phyloP scores from a whole-genome alignment of 2,797 vertebrate species.

The Sphenodon punctatus region DNA sequence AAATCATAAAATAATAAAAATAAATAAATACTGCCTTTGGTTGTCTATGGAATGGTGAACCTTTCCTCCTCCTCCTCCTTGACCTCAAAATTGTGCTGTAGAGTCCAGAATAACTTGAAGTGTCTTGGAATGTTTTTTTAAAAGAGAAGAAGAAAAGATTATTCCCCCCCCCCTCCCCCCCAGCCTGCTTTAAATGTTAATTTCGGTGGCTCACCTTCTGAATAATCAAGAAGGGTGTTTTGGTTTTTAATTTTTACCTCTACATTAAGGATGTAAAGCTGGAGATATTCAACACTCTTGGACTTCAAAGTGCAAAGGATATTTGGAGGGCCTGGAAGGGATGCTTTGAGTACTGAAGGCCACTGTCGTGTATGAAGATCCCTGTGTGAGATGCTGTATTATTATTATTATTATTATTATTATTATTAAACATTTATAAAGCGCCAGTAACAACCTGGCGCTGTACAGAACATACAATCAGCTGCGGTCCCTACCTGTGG shows the following conservation, averaged over 20 bases:
- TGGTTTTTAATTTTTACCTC: background rate
- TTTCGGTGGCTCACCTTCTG: background rate
- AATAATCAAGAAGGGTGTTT: background rate
- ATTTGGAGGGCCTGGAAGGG: accelerated
- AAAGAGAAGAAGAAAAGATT: background rate
- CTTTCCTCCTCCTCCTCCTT: slow-evolving; percentile 3
- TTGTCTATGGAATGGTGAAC: background rate
- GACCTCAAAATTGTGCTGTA: slow-evolving; percentile 8
- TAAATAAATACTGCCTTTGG: slow-evolving; percentile 4
- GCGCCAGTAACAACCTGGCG: too few species aligned
- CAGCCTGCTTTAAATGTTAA: background rate
- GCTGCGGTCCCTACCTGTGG: too few species aligned
- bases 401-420: too few species aligned
- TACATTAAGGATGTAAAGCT: background rate
- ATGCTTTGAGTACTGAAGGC: background rate
- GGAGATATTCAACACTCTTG: background rate
- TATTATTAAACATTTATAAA: too few species aligned
- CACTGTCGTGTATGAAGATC: too few species aligned
- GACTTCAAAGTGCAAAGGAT: too few species aligned
- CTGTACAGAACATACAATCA: too few species aligned
- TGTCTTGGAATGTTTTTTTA: background rate
- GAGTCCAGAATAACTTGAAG: background rate
- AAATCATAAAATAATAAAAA: too few species aligned
- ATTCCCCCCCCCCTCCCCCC: too few species aligned
- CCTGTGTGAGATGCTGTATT: too few species aligned